phyloP scores from a whole-genome alignment of 2,888 invertebrate species.

The Alsophila aescularia region DNA sequence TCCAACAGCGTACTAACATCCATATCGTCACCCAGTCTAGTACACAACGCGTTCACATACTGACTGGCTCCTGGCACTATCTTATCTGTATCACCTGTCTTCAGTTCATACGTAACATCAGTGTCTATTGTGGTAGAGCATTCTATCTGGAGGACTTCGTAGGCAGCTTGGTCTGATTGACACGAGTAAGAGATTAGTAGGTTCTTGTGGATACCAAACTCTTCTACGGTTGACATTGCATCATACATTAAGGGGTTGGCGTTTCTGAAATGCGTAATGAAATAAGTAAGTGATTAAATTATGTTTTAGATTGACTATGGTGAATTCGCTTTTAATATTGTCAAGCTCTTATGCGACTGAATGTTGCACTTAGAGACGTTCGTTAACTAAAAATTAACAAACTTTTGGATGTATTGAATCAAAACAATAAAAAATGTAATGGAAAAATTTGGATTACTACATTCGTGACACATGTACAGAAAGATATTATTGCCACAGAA shows the following conservation, averaged over 20 bases:
- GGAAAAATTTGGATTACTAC: too few relatives aligned
- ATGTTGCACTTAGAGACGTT: too few relatives aligned
- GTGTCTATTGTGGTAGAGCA: conserved; percentile 62
- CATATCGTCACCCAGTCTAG: conserved; percentile 64
- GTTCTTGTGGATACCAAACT: conserved; percentile 69
- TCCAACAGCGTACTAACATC: conserved; percentile 75
- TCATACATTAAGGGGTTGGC: conserved; percentile 61
- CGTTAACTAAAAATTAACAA: too few relatives aligned
- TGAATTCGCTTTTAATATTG: too few relatives aligned
- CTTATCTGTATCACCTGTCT: conserved; percentile 61
- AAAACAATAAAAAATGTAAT: too few relatives aligned
- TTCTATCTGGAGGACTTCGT: conserved; percentile 74
- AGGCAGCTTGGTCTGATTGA: conserved; percentile 66
- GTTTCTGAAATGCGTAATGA: conserved; percentile 49
- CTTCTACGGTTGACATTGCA: conserved; percentile 59
- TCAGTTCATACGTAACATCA: conserved; percentile 63
- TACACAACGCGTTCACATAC: conserved; percentile 72
- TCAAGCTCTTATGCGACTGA: too few relatives aligned
- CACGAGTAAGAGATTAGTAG: conserved; percentile 71
- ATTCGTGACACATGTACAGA: too few relatives aligned
- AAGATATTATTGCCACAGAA: too few relatives aligned
- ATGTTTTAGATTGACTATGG: too few relatives aligned
- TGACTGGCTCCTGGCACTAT: conserved; percentile 68
- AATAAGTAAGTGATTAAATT: background rate
- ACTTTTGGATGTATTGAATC: too few relatives aligned